phyloP scores from a whole-genome alignment of 2,113 vertebrate species.

The Okapia johnstoni region DNA sequence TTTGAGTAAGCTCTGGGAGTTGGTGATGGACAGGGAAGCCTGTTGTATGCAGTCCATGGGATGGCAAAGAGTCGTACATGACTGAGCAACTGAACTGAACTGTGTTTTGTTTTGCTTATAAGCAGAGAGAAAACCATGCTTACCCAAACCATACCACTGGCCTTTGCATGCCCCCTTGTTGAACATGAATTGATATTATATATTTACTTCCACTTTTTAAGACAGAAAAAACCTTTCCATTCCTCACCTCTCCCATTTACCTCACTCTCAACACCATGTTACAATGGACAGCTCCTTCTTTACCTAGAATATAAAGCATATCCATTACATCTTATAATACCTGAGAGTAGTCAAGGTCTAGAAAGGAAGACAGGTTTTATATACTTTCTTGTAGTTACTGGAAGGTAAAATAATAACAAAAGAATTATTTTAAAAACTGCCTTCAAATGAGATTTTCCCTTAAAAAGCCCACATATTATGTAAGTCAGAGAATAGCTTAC shows the following conservation, averaged over 20 bases:
- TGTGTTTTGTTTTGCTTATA: background rate
- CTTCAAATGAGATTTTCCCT: background rate
- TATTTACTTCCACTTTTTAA: background rate
- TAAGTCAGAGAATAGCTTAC: background rate
- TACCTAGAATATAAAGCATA: background rate
- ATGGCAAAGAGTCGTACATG: background rate
- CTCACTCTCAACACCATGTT: background rate
- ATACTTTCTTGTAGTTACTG: background rate
- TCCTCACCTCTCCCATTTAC: background rate
- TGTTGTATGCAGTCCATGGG: background rate
- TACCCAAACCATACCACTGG: background rate
- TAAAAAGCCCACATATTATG: background rate
- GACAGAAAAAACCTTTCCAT: background rate
- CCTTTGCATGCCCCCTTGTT: background rate
- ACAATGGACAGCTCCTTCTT: background rate
- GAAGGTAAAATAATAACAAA: background rate
- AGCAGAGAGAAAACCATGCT: background rate
- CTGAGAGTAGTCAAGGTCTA: background rate
- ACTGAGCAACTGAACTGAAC: background rate
- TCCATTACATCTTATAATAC: background rate
- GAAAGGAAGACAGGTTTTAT: background rate
- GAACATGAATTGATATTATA: background rate
- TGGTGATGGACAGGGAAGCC: background rate
- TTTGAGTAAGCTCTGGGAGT: rapidly evolving
- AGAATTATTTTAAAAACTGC: background rate